These are phyloP conservation scores for Colossoma macropomum DNA, from an alignment of 2,113 vertebrate species.

Conservation along the genomic window DNA sequence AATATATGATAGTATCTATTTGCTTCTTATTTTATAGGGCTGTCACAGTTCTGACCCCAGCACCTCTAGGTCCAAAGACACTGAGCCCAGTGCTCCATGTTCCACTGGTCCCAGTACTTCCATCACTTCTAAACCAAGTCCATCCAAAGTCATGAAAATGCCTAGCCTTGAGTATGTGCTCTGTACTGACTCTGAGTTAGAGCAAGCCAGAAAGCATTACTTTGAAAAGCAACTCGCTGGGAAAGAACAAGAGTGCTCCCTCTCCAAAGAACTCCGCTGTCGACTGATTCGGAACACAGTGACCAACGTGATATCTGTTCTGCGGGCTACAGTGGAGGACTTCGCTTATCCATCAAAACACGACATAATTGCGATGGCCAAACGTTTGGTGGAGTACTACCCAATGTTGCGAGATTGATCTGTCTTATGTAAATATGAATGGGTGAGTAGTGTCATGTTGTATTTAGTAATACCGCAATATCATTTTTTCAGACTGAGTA, in stretches of 20 bases:
- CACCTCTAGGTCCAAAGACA: no score
- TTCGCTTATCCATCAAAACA: slow-evolving; percentile 42
- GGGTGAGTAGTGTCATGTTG: slow-evolving; percentile 34
- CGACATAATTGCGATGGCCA: slow-evolving; percentile 53
- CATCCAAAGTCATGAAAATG: neutral
- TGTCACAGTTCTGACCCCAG: no score
- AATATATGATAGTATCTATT: no score
- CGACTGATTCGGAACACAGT: slow-evolving; percentile 52
- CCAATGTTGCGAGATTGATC: slow-evolving; percentile 39
- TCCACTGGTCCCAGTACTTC: neutral
- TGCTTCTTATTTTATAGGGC: no score
- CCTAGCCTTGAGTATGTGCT: slow-evolving; percentile 2
- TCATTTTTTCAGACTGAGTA: no score
- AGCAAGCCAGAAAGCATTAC: neutral
- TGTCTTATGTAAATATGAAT: slow-evolving; percentile 26
- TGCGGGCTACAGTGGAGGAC: slow-evolving; percentile 37
- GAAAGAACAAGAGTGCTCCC: neutral
- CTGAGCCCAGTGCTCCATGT: neutral
- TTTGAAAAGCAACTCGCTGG: neutral
- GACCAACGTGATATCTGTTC: slow-evolving; percentile 54
- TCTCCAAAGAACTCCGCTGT: slow-evolving; percentile 24
- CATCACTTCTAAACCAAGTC: neutral
- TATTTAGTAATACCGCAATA: no score
- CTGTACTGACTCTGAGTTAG: neutral
- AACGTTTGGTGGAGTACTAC: slow-evolving; percentile 46